These are phyloP conservation scores for Tipula confusa DNA, from an alignment of 2,888 invertebrate genomes.

Conservation along the genomic window DNA sequence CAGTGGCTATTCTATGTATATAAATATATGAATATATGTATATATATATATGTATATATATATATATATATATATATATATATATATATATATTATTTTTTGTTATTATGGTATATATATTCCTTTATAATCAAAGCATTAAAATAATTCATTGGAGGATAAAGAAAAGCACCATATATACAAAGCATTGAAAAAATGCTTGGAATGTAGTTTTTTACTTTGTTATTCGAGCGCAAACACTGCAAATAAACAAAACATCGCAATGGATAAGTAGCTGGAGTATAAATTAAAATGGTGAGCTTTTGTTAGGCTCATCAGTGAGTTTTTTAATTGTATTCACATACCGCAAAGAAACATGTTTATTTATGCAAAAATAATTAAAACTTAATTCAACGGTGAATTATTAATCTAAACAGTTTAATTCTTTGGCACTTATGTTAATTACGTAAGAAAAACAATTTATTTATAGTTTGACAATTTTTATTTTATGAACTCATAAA, in stretches of 20 bases:
- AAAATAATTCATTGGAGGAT: slow-evolving; percentile 3
- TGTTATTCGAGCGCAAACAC: background rate
- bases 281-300: background rate
- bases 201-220: background rate
- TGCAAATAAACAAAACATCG: background rate
- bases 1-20: too few relatives aligned
- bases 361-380: background rate
- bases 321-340: too few relatives aligned
- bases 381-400: background rate
- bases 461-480: background rate
- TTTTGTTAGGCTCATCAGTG: background rate
- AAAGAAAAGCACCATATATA: background rate
- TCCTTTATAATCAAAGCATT: background rate
- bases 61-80: too few relatives aligned
- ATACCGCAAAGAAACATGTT: background rate
- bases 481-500: background rate
- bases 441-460: background rate
- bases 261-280: background rate
- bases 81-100: background rate
- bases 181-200: background rate
- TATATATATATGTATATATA: too few relatives aligned
- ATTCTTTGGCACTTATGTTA: background rate
- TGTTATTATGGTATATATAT: background rate
- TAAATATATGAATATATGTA: too few relatives aligned
- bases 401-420: background rate